Base-by-base conservation (phyloP, 2,797 vertebrate genomes). In the Urophycis tenuis region DNA sequence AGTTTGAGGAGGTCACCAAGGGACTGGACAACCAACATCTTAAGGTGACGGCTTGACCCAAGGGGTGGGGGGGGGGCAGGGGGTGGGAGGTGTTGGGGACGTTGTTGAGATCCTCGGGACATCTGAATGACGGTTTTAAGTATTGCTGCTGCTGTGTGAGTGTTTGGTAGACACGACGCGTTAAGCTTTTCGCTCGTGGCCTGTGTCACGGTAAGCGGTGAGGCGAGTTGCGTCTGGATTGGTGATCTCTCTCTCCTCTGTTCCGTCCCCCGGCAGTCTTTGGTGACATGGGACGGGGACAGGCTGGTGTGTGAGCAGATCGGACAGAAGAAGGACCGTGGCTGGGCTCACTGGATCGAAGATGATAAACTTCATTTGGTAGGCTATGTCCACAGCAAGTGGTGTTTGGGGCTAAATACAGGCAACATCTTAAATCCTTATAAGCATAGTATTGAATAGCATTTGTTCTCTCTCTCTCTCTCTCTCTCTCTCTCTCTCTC, bases 261-360 rank as follows among this genome's bases (percentile, higher is more conserved):
- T 45, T 73, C 29, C 0, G 5, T 39, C 36, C 29, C 22, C 29
- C 22, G 79, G 2, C 84, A 98, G 96, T 95, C 92, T 32, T 64
- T 94, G 1, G 94, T 98, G 81, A 92, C 83, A 3, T 95, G 95
- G 95, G 88, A 96, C 34, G 92, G 92, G 0, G 94, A 93, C 74
- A 95, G 88, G 85, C 91, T 98, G 49, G 89, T 93, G 34, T 97
- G 95, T 83, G 84, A 93, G 33, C 96, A 97, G 84, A 92, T 49
- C 15, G 95, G 96, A 33, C 94, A 96, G 86, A 98, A 97, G 92
- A 95, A 93, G 81, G 93, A 93, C 84, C 88, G 96, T 39, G 95
- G 95, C 15, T 98, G 96, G 96, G 87, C 89, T 72, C 95, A 97
- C 45, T 97, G 97, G 96, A 84, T 96, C 0, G 94, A 96, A 88